These are phyloP conservation scores for Melanaphis sacchari DNA, from an alignment of 1,140 invertebrate genomes.

Conservation along the genomic window DNA sequence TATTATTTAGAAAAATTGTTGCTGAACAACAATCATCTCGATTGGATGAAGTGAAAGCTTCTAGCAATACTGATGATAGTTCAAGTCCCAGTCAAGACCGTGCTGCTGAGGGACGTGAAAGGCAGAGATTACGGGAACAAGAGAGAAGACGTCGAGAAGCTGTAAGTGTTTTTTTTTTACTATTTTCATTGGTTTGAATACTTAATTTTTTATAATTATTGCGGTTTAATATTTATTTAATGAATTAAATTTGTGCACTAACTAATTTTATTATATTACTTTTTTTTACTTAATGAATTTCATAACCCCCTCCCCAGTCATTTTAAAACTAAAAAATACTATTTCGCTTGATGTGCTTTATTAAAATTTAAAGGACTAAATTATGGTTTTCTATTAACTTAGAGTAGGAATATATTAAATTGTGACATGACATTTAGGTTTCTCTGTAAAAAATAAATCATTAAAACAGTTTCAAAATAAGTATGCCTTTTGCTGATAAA, in stretches of 20 bases:
- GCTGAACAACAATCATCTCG: slow-evolving; percentile 65
- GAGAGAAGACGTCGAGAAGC: slow-evolving; percentile 89
- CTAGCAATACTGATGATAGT: slow-evolving; percentile 65
- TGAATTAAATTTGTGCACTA: background rate
- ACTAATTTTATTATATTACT: background rate
- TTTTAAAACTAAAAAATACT: background rate
- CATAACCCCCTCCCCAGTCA: background rate
- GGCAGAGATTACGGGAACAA: slow-evolving; percentile 81
- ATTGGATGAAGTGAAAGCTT: slow-evolving; percentile 69
- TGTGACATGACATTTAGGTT: no score
- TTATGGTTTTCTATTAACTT: background rate
- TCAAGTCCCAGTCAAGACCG: slow-evolving; percentile 71
- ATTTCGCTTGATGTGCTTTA: no score
- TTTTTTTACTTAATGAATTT: background rate
- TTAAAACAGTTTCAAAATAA: no score
- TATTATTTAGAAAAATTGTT: slow-evolving; percentile 66
- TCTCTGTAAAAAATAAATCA: background rate
- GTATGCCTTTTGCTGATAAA: no score
- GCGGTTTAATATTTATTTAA: background rate
- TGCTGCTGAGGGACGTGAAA: slow-evolving; percentile 77
- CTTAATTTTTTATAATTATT: background rate
- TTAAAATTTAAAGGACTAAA: background rate
- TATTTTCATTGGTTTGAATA: background rate
- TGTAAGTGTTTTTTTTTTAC: slow-evolving; percentile 70
- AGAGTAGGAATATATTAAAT: no score